A percentile compares a stretch with the other conserved stretches of the same genome.
These are phyloP conservation scores for Drosophila tripunctata DNA, from an alignment of 2,888 invertebrate genomes.

Conservation along the genomic window DNA sequence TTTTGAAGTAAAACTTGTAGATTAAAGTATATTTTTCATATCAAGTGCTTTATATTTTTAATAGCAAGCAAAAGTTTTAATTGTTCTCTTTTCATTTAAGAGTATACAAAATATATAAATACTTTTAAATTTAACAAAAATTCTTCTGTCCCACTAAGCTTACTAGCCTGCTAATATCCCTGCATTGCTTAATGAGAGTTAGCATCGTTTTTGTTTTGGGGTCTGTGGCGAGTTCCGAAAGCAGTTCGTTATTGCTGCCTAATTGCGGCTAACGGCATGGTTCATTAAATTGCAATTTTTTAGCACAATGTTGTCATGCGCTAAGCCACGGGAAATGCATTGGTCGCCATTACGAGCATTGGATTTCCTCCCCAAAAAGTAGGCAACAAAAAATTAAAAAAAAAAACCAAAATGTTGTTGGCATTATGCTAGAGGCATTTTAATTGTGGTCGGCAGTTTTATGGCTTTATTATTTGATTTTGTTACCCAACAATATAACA, in stretches of 20 bases:
- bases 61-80: too few relatives aligned
- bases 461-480: slow-evolving; percentile 77
- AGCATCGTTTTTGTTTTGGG: slow-evolving; percentile 13
- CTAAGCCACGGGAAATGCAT: slow-evolving; percentile 63
- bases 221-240: slow-evolving; percentile 4
- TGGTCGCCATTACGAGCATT: slow-evolving; percentile 24
- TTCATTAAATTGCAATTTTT: slow-evolving; percentile 74
- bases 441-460: slow-evolving; percentile 71
- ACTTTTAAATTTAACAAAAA: too few relatives aligned
- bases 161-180: not conserved
- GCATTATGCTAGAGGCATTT: slow-evolving; percentile 58
- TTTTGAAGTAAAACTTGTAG: too few relatives aligned
- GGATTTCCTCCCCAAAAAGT: slow-evolving; percentile 35
- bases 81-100: too few relatives aligned
- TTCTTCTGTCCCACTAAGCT: too few relatives aligned
- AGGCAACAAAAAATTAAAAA: slow-evolving; percentile 45
- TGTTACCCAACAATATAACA: slow-evolving; percentile 33
- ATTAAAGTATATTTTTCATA: too few relatives aligned
- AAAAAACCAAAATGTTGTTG: slow-evolving; percentile 31
- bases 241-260: slow-evolving; percentile 51
- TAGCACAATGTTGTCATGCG: slow-evolving; percentile 28
- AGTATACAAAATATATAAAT: too few relatives aligned
- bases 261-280: slow-evolving; percentile 70
- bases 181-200: not conserved
- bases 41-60: too few relatives aligned